These are phyloP conservation scores for Melanotaenia maccullochi DNA, from an alignment of 2,797 vertebrate species.

Conservation along the genomic window DNA sequence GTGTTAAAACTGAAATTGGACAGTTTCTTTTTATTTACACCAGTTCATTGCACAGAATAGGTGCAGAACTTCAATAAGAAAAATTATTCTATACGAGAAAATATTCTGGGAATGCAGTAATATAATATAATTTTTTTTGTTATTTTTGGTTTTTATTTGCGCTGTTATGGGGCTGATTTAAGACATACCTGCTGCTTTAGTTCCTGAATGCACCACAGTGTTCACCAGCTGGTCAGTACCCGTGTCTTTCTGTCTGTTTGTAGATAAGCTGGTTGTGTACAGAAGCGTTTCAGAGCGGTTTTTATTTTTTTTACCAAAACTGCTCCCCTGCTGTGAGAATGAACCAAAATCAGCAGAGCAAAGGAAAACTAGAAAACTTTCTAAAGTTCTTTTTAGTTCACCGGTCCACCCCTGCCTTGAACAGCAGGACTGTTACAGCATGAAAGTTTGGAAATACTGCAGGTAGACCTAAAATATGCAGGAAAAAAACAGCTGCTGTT, in stretches of 20 bases:
- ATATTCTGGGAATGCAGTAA: not conserved
- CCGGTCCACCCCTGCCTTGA: not conserved
- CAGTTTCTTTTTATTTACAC: not conserved
- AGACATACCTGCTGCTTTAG: no score
- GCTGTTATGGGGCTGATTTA: no score
- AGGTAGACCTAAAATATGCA: not conserved
- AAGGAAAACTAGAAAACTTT: not conserved
- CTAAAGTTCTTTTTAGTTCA: not conserved
- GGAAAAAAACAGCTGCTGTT: no score
- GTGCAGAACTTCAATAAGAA: not conserved
- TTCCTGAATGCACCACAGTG: no score
- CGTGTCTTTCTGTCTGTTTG: not conserved
- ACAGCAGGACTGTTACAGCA: not conserved
- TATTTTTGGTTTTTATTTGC: no score
- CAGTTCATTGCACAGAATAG: not conserved
- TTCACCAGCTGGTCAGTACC: no score
- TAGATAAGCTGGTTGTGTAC: constrained; percentile 6
- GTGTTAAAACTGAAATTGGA: not conserved
- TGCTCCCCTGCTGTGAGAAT: not conserved
- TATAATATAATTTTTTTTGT: not conserved
- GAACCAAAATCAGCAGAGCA: not conserved
- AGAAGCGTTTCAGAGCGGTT: not conserved
- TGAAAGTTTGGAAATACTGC: not conserved
- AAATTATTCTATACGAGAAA: not conserved
- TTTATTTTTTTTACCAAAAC: not conserved